Conservation (phyloP, 2,797 vertebrate genomes). For the Coranthus polyacanthus region DNA sequence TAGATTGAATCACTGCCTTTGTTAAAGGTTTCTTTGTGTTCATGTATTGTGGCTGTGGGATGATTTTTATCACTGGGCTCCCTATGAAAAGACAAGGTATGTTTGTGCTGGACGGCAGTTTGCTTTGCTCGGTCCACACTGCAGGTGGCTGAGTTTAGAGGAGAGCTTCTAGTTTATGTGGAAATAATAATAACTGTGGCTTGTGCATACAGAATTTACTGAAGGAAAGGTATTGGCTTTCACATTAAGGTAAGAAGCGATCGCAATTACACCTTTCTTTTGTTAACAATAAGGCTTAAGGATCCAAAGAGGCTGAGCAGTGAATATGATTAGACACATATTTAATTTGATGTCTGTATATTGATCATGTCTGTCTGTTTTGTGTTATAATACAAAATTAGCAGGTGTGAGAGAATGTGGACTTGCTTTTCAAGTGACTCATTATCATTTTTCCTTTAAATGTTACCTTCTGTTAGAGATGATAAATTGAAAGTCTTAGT, state of each 20-base stretch:
- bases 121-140: slow-evolving; percentile 55
- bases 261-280: slow-evolving; percentile 18
- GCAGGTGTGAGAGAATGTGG: too few relatives aligned
- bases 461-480: slow-evolving; percentile 13
- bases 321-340: slow-evolving; percentile 5
- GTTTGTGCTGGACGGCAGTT: slow-evolving; percentile 70
- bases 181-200: slow-evolving; percentile 43
- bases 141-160: slow-evolving; percentile 60
- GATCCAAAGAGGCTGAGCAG: too few relatives aligned
- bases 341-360: neutral
- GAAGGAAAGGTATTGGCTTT: slow-evolving; percentile 15
- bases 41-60: slow-evolving; percentile 71
- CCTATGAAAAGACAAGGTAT: slow-evolving; percentile 77
- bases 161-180: slow-evolving; percentile 19
- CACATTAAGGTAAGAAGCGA: slow-evolving; percentile 68
- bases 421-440: too few relatives aligned
- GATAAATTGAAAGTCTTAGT: slow-evolving; percentile 14
- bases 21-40: slow-evolving; percentile 78
- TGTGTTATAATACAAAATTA: neutral
- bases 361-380: neutral
- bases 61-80: slow-evolving; percentile 78
- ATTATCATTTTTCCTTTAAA: neutral
- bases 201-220: slow-evolving; percentile 12
- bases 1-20: slow-evolving; percentile 76
- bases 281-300: slow-evolving; percentile 4